These are phyloP conservation scores for Agrilus biguttatus DNA, from an alignment of 2,888 invertebrate species.

Conservation along the genomic window DNA sequence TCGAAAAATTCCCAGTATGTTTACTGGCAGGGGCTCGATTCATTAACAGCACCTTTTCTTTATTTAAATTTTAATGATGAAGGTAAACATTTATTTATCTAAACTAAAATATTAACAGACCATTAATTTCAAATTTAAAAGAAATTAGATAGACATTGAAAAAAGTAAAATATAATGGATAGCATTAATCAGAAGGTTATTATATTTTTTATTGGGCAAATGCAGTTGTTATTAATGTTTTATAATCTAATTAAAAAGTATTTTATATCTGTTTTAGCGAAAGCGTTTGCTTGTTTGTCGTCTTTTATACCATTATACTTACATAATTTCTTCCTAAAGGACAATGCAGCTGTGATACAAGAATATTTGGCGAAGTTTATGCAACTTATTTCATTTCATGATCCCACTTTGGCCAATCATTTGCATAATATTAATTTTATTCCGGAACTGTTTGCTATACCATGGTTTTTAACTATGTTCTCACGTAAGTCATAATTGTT, in stretches of 20 bases:
- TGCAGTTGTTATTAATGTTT: background rate
- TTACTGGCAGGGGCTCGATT: conserved; percentile 99
- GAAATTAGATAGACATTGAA: background rate
- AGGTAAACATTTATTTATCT: conserved; percentile 47
- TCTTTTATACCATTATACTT: conserved; percentile 93
- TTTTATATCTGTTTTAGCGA: conserved; percentile 44
- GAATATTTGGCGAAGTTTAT: conserved; percentile 96
- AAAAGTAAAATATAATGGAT: background rate
- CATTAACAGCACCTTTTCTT: conserved; percentile 92
- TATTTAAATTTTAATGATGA: conserved; percentile 94
- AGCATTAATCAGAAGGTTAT: no score
- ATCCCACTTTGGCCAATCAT: conserved; percentile 83
- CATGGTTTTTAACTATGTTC: conserved; percentile 98
- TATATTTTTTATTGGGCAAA: background rate
- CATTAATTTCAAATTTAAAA: background rate
- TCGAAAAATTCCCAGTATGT: conserved; percentile 88
- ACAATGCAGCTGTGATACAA: conserved; percentile 92
- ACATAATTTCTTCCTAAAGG: conserved; percentile 92
- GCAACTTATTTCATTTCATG: conserved; percentile 90
- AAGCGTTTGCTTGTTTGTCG: conserved; percentile 89
- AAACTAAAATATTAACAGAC: background rate
- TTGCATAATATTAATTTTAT: conserved; percentile 85
- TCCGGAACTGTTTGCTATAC: conserved; percentile 95
- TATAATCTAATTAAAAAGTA: no score
- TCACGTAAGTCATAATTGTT: conserved; percentile 61